These are phyloP conservation scores for Sebastes glaucus DNA, from an alignment of 2,797 vertebrate genomes.

Conservation along the genomic window DNA sequence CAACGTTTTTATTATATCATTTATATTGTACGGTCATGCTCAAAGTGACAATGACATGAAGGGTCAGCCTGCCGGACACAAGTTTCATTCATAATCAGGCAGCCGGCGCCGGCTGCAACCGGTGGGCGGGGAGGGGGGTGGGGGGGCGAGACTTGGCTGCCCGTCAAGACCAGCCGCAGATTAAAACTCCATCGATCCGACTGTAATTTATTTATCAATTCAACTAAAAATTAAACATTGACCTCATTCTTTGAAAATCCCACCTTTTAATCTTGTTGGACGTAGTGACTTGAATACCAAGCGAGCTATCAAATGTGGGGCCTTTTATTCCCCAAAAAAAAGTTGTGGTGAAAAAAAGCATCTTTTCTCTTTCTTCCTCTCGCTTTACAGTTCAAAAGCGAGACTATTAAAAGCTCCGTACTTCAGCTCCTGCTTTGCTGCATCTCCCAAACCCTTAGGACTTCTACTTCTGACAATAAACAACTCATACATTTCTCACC, in stretches of 20 bases:
- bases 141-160: conserved; percentile 36
- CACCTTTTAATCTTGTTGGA: conserved; percentile 60
- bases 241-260: conserved; percentile 61
- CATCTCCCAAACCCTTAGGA: conserved; percentile 62
- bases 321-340: conserved; percentile 19
- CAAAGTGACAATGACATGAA: conserved; percentile 10
- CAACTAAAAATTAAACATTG: conserved; percentile 79
- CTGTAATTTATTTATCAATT: conserved; percentile 81
- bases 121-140: conserved; percentile 35
- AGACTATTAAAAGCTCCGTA: conserved; percentile 55
- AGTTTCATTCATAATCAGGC: conserved; percentile 64
- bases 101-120: conserved; percentile 1
- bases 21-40: neutral
- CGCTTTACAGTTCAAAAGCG: conserved; percentile 35
- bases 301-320: conserved; percentile 9
- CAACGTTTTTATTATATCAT: no score
- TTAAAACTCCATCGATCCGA: conserved; percentile 79
- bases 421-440: conserved; percentile 44
- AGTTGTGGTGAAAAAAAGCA: conserved; percentile 14
- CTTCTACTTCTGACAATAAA: conserved; percentile 66
- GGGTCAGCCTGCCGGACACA: conserved; percentile 35
- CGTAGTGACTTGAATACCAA: conserved; percentile 67
- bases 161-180: conserved; percentile 61
- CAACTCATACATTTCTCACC: conserved; percentile 47
- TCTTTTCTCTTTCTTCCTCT: conserved; percentile 22